Base-by-base conservation (phyloP, 1,140 invertebrate genomes). In the Catajapyx aquilonaris region DNA sequence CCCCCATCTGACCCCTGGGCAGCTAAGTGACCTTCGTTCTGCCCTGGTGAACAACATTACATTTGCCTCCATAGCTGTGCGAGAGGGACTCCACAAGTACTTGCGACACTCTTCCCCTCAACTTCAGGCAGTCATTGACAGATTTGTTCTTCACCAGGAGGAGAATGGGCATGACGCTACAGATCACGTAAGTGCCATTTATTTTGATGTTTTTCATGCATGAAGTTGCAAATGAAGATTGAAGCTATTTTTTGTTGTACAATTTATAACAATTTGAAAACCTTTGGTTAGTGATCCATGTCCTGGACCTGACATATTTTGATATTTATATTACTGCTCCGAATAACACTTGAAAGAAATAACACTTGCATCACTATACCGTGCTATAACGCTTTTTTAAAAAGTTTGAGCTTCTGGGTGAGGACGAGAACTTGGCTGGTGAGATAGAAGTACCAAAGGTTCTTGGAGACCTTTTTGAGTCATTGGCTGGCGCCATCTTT, bases 31-130 rank as follows among this genome's bases (percentile, higher is more conserved):
- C 64, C 53, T 96, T 23, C 61, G 90, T 20, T 91, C 88, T 11
- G 83, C 91, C 0, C 59, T 97, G 1, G 91, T 96, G 1, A 96
- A 96, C 52, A n/a, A n/a, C n/a, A n/a, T n/a, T n/a, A n/a, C n/a
- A n/a, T n/a, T n/a, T n/a, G n/a, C n/a, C n/a, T n/a, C 96, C 96
- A 51, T 73, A 81, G 36, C 94, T 86, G 0, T 88, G 96, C 73
- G 81, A 43, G 69, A 81, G 56, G 70, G 74, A 10, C 70, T 87
- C 18, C 78, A 87, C 47, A 73, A 72, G 37, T 73, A 68, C 42
- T 52, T 91, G 7, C 64, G 73, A 34, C 57, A 63, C 2, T 58
- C 71, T 32, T 72, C 76, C 37, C 64, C 69, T 0, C 44, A 59
- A 2, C 54, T 93, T 1, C 66, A 71, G 31, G 60, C 69, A 25